Percentiles rank a stretch among this genome's conserved stretches.
phyloP scores from a whole-genome alignment of 2,888 invertebrate genomes.

The Drosophila helvetica region DNA sequence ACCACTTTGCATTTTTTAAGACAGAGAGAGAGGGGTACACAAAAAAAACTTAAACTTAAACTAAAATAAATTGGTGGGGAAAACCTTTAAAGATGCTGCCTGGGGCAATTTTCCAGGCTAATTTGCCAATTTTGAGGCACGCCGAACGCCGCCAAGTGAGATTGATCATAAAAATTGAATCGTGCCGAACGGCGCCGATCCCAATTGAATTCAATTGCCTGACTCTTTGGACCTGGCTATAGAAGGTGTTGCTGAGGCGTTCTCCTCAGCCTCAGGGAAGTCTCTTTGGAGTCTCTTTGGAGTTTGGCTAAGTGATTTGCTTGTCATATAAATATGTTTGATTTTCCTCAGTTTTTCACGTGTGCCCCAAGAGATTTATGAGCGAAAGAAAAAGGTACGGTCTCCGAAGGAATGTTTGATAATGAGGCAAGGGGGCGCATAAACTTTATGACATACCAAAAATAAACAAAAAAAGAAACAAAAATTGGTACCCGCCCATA shows the following conservation, averaged over 20 bases:
- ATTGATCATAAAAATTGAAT: conserved; percentile 77
- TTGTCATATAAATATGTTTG: conserved; percentile 76
- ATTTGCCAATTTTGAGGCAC: conserved; percentile 73
- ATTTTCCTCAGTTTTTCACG: conserved; percentile 42
- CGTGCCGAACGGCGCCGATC: conserved; percentile 55
- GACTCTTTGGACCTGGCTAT: background rate
- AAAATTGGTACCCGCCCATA: conserved; percentile 35
- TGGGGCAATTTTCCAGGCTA: conserved; percentile 64
- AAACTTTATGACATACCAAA: conserved; percentile 40
- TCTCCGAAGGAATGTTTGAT: conserved; percentile 37
- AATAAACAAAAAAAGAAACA: background rate
- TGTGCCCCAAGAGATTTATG: conserved; percentile 56
- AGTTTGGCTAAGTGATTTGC: conserved; percentile 65
- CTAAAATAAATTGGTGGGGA: conserved; percentile 55
- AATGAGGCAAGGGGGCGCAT: conserved; percentile 31
- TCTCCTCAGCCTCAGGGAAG: background rate
- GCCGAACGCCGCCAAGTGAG: conserved; percentile 55
- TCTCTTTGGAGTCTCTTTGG: conserved; percentile 49
- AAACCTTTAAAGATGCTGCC: conserved; percentile 42
- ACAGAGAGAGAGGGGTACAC: conserved; percentile 6
- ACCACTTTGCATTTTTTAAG: conserved; percentile 31
- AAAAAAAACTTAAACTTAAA: conserved; percentile 22
- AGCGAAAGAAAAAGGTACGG: conserved; percentile 9
- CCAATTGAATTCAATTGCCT: conserved; percentile 74
- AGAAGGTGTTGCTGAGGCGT: conserved; percentile 61